Evolutionary conservation across 2,888 invertebrate species (phyloP).

Genomic region (Anagyrus pseudococci): DNA sequence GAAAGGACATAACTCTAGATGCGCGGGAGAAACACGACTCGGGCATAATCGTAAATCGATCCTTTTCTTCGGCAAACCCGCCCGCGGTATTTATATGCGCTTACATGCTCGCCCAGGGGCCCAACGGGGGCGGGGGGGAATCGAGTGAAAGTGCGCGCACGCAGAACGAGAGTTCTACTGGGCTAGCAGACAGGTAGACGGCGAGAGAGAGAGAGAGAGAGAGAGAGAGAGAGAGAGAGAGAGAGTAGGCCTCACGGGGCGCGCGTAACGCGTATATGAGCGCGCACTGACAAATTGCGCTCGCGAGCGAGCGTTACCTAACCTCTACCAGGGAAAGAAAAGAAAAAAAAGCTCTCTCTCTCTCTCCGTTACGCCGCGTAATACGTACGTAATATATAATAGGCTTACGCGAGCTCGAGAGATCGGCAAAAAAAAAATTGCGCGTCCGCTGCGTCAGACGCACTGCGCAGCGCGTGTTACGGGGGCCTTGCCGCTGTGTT

Average conservation of each 20-base stretch:
- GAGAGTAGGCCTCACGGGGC: no score
- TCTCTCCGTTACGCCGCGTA: conserved; percentile 1
- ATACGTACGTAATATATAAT: conserved; percentile 29
- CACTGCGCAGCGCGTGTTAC: not conserved
- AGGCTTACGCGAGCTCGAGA: not conserved
- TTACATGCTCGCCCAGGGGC: no score
- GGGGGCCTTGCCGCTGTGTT: not conserved
- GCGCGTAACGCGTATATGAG: not conserved
- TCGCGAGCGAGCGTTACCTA: conserved; percentile 12
- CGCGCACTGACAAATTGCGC: not conserved
- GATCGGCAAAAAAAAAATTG: conserved; percentile 18
- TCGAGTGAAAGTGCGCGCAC: no score
- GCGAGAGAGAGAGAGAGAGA: no score
- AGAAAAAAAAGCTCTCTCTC: conserved; percentile 19
- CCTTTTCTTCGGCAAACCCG: conserved; percentile 11
- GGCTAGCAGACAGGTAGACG: no score
- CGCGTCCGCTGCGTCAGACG: conserved; percentile 1
- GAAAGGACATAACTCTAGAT: conserved; percentile 16
- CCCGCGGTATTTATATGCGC: not conserved
- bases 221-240: no score
- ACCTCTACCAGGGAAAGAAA: conserved; percentile 7
- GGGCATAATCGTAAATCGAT: conserved; percentile 35
- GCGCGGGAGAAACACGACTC: conserved; percentile 29
- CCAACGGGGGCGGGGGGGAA: no score
- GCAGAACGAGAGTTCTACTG: no score